Base-by-base conservation (phyloP, 2,113 vertebrate genomes). In the Hypomesus transpacificus region DNA sequence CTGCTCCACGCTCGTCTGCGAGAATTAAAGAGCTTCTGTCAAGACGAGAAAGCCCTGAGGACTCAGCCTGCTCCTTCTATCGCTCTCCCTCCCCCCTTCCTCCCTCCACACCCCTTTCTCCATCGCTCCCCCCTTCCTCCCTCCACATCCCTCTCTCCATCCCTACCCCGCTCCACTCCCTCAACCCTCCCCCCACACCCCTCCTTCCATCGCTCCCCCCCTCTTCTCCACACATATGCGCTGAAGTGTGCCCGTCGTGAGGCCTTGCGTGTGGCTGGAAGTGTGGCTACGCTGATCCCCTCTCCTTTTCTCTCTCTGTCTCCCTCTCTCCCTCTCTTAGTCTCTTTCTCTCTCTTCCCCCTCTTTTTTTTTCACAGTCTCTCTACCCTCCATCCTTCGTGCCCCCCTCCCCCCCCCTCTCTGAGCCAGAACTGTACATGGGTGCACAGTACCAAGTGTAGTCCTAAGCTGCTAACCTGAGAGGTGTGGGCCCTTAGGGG, bases 21-120 rank as follows among this genome's bases (percentile, higher is more conserved):
- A 74, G 79, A 85, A 84, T 81, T 83, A 84, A 74, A 83, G 82
- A 77, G 69, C 50, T 74, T 82, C 73, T 84, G 78, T 80, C 80
- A 75, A 75, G 76, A 79, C 22, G 39, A 80, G 70, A 57, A 72
- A 57, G 70, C 81, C 84, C 71, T 70, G 78, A 75, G 82, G 85
- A 87, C 76, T 78, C 71, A 56, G 53, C 53, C 53, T 56, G 53
- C 17, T 56, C 53, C 39, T 18, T 18, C 16, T 18, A 16, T 60
- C 69, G 53, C 53, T 60, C 53, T 66, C 78, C 64, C 70, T 63
- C 72, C 73, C 69, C 53, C 57, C 69, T 28, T 52, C 16, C 66
- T 54, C 50, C 51, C 22, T 16, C 66, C 73, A 22, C 6, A 9
- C 54, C 53, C 31, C 46, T 62, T 60, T 26, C 18, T 68, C 53